phyloP scores from a whole-genome alignment of 2,113 vertebrate species.

The Erythrolamprus reginae region DNA sequence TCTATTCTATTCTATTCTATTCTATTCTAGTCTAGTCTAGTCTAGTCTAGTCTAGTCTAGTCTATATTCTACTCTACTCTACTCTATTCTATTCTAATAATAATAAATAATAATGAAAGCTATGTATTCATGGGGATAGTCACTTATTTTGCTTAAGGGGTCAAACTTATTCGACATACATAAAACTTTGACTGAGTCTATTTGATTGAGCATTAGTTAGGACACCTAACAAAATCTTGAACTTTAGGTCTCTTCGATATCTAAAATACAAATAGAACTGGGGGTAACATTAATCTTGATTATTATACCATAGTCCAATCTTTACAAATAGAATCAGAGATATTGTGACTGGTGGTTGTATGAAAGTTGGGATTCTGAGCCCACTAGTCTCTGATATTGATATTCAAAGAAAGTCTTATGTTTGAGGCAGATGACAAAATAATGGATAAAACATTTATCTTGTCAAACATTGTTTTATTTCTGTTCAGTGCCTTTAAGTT shows the following conservation, averaged over 20 bases:
- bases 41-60: too few species aligned
- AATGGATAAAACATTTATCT: background rate
- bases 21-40: too few species aligned
- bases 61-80: too few species aligned
- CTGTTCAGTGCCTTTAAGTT: background rate
- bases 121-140: background rate
- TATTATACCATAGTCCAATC: slow-evolving; percentile 3
- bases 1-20: too few species aligned
- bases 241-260: background rate
- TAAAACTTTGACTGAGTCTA: background rate
- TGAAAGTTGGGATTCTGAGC: background rate
- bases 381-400: background rate
- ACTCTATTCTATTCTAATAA: too few species aligned
- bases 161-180: background rate
- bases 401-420: background rate
- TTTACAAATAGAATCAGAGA: background rate
- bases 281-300: background rate
- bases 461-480: background rate
- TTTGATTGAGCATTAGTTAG: background rate
- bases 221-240: slow-evolving; percentile 3
- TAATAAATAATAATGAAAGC: too few species aligned
- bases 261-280: background rate
- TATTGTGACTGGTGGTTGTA: background rate
- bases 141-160: slow-evolving; percentile 23
- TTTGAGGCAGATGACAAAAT: background rate